Percentiles rank a stretch among this genome's conserved stretches.
phyloP scores from a whole-genome alignment of 2,888 invertebrate genomes.

The Tachystola acroxantha region DNA sequence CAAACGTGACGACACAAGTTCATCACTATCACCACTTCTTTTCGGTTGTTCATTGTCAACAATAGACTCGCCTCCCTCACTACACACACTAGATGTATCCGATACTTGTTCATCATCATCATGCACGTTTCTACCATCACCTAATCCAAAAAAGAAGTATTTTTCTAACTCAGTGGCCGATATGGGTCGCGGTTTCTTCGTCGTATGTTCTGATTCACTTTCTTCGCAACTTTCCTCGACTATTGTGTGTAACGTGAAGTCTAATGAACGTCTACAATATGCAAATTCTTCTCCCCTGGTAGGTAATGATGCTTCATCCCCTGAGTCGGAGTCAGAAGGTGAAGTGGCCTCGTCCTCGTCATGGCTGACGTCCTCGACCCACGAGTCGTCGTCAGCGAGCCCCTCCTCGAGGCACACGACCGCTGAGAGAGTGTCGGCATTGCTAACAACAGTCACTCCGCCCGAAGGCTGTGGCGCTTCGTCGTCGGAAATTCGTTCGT shows the following conservation, averaged over 20 bases:
- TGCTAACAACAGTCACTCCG: slow-evolving; percentile 84
- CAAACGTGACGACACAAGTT: slow-evolving; percentile 88
- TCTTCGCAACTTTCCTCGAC: slow-evolving; percentile 97
- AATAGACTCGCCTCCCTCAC: slow-evolving; percentile 88
- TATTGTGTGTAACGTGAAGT: slow-evolving; percentile 94
- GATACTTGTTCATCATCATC: slow-evolving; percentile 83
- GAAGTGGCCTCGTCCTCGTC: slow-evolving; percentile 86
- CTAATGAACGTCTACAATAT: slow-evolving; percentile 89
- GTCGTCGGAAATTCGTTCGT: slow-evolving; percentile 66
- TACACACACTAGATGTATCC: slow-evolving; percentile 91
- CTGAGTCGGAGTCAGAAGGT: slow-evolving; percentile 83
- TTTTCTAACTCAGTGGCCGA: slow-evolving; percentile 92
- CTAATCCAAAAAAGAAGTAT: slow-evolving; percentile 92
- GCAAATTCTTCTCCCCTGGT: slow-evolving; percentile 90
- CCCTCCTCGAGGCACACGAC: slow-evolving; percentile 90
- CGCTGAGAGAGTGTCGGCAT: slow-evolving; percentile 83
- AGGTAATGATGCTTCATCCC: slow-evolving; percentile 82
- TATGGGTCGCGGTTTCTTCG: slow-evolving; percentile 81
- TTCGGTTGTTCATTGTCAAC: slow-evolving; percentile 79
- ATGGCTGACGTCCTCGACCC: slow-evolving; percentile 93
- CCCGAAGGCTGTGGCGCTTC: slow-evolving; percentile 68
- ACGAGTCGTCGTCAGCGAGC: slow-evolving; percentile 92
- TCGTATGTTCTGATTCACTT: slow-evolving; percentile 87
- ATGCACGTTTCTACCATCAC: slow-evolving; percentile 81
- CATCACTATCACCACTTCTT: slow-evolving; percentile 80